Base-by-base conservation (phyloP, 2,797 vertebrate genomes). In the Thamnophis elegans region DNA sequence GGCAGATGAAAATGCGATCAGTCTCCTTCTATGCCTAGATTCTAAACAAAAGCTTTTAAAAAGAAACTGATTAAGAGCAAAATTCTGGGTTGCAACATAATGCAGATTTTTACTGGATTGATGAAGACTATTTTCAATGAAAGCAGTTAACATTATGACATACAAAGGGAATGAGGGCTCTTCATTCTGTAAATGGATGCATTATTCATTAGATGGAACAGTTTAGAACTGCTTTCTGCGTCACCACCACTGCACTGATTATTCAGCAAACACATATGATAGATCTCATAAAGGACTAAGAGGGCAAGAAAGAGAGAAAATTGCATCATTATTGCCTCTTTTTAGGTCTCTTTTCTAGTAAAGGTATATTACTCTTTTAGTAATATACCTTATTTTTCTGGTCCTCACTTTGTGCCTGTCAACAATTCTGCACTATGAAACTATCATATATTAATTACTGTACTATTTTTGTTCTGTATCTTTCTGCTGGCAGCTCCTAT, bases 51-150 rank as follows among this genome's bases (percentile, higher is more conserved):
- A 89, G 89, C 13, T 95, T 91, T 78, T 89, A 89, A 96, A 96
- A 82, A 97, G 93, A 93, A 97, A 85, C 65, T 68, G 92, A 94
- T 91, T 88, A 60, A 88, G 91, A 94, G 93, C 60, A 95, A 95
- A 97, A 94, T 93, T 78, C 94, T 94, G 86, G 42, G 11, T 28
- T 58, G n/a, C 25, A 73, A 73, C 92, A 28, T 11, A 93, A 88
- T 86, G 92, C 28, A 54, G 85, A 89, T 78, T 10, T 60, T 85
- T 1, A 0, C 10, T 22, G 10, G 88, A 36, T 12, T 8, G 16
- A 91, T 32, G 59, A 60, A 78, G 88, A 94, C 55, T 18, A 13
- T 26, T 91, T 16, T 28, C 87, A 0, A 89, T 92, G 87, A 91
- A 42, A 92, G n/a, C 25, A 92, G 26, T 87, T 92, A 92, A 88